Evolutionary conservation across 2,113 vertebrate genomes (phyloP), one percentile per base, ranked within the genome.

Genomic region (Labeo catla): DNA sequence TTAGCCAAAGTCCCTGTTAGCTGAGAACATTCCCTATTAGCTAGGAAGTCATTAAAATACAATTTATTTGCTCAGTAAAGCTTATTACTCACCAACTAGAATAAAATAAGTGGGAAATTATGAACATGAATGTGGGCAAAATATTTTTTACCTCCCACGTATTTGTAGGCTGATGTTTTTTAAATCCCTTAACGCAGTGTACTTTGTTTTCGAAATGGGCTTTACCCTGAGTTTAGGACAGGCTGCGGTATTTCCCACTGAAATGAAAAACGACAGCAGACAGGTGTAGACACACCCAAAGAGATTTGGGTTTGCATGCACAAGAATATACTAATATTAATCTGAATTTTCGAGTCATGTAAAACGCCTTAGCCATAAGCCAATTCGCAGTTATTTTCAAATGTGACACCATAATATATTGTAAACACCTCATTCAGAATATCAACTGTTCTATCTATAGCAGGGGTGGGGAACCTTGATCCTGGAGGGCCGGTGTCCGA

Each of bases 161-260:
- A 23, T 74, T 74, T 74, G 10, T 59, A 54, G 52, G 34, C 76
- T 78, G 11, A 39, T 39, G 76, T 1, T 65, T 81, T 19, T 28
- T 45, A 9, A 39, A 65, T 65, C 23, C 57, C 21, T 81, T 81
- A 47, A 65, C n/a, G n/a, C 77, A 12, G 57, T 23, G 12, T 28
- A 39, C 78, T 81, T 81, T 81, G 59, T 47, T 81, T 4, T 5
- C 34, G 15, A 16, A 81, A 45, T 49, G 59, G 78, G 63, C 59
- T 81, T 81, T 81, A 49, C 59, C 39, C 80, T 68, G 23, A 16
- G 43, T 65, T 59, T 10, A 81, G 13, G 59, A 65, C 43, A 19
- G 8, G 28, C 80, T 28, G n/a, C 1, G 19, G 39, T 34, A 43
- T 82, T 82, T 68, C 23, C 63, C 47, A 19, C 15, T 52, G 63